phyloP scores from a whole-genome alignment of 2,888 invertebrate genomes.

The Escarpia spicata region DNA sequence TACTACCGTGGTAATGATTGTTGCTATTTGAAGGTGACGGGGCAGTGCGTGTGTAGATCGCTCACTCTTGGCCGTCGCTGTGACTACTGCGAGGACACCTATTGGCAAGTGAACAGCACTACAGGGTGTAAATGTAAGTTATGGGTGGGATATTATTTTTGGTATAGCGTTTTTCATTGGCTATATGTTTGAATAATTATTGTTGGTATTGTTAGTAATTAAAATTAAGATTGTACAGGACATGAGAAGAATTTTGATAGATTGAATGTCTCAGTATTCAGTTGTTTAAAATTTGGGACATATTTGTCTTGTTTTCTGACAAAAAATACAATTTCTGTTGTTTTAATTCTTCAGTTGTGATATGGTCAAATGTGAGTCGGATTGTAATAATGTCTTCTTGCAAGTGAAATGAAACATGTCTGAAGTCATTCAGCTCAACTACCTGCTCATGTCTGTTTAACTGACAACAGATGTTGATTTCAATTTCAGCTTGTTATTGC shows the following conservation, averaged over 20 bases:
- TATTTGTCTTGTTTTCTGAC: too few species aligned
- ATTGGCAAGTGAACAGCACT: conserved; percentile 43
- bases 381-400: too few species aligned
- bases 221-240: too few species aligned
- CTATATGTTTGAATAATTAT: neutral
- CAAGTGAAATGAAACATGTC: neutral
- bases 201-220: neutral
- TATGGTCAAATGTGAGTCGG: too few species aligned
- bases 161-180: neutral
- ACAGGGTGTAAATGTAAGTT: conserved; percentile 47
- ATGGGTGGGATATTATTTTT: neutral
- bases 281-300: too few species aligned
- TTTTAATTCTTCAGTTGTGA: too few species aligned
- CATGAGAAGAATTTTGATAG: too few species aligned
- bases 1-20: neutral
- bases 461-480: neutral
- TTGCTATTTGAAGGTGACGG: conserved; percentile 38
- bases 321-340: too few species aligned
- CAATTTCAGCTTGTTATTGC: conserved; percentile 43
- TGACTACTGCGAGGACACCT: conserved; percentile 43
- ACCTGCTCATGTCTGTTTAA: neutral
- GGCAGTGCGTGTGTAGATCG: conserved; percentile 44
- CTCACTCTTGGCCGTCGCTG: conserved; percentile 43
- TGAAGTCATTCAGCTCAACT: neutral
- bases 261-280: too few species aligned